A percentile compares a stretch with the other conserved stretches of the same genome.
phyloP scores from a whole-genome alignment of 2,888 invertebrate species.

The Parascotia fuliginaria region DNA sequence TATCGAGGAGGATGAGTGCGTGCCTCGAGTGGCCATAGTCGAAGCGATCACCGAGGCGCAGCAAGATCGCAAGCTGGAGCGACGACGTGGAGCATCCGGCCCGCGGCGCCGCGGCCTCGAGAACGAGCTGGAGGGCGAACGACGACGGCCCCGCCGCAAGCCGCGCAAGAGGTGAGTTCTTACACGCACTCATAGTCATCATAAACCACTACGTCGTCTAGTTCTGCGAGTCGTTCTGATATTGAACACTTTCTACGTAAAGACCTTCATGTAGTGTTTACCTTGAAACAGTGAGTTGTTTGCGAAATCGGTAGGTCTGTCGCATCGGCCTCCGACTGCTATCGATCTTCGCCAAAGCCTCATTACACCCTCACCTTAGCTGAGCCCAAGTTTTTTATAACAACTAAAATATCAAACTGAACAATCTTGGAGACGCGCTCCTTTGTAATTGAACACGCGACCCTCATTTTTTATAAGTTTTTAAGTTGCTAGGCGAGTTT shows the following conservation, averaged over 20 bases:
- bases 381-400: constrained; percentile 46
- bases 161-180: constrained; percentile 68
- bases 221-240: constrained; percentile 76
- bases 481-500: constrained; percentile 18
- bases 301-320: constrained; percentile 71
- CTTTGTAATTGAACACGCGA: constrained; percentile 38
- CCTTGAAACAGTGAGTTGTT: constrained; percentile 73
- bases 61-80: constrained; percentile 71
- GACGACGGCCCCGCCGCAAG: constrained; percentile 67
- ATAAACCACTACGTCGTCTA: no score
- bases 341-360: constrained; percentile 61
- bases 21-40: constrained; percentile 69
- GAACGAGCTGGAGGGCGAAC: constrained; percentile 72
- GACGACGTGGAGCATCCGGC: constrained; percentile 58
- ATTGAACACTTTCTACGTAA: constrained; percentile 73
- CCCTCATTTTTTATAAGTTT: constrained; percentile 22
- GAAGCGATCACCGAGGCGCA: constrained; percentile 59
- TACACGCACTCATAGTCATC: no score
- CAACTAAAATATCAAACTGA: constrained; percentile 37
- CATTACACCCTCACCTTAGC: constrained; percentile 55
- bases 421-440: constrained; percentile 28
- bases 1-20: constrained; percentile 74
- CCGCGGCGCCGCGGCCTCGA: constrained; percentile 74
- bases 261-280: constrained; percentile 62
- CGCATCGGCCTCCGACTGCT: constrained; percentile 61